These are phyloP conservation scores for Chanos chanos DNA, from an alignment of 2,797 vertebrate species.

Conservation along the genomic window DNA sequence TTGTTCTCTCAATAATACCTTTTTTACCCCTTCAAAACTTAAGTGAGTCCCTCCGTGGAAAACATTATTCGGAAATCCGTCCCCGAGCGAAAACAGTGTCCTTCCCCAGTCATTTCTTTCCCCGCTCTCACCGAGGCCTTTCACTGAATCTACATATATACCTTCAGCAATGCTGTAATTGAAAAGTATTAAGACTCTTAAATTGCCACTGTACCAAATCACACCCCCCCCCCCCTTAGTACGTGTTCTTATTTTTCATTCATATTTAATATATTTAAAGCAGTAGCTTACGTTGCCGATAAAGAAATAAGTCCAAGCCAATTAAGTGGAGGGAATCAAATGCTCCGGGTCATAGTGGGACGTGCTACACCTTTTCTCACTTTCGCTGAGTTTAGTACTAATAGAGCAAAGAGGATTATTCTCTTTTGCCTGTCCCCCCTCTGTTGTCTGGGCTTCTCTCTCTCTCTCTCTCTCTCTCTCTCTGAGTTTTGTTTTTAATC, in stretches of 20 bases:
- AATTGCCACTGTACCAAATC: conserved; percentile 33
- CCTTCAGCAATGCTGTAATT: conserved; percentile 22
- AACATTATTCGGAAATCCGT: conserved; percentile 11
- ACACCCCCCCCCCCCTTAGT: conserved; percentile 10
- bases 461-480: too few relatives aligned
- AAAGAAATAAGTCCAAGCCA: conserved; percentile 44
- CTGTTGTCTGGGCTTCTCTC: conserved; percentile 19
- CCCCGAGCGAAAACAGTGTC: background rate
- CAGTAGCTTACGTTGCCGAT: conserved; percentile 19
- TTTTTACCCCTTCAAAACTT: background rate
- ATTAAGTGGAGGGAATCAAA: conserved; percentile 36
- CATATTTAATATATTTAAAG: conserved; percentile 31
- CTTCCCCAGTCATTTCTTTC: conserved; percentile 16
- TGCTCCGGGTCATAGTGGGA: conserved; percentile 17
- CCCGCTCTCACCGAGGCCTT: background rate
- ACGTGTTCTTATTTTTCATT: conserved; percentile 11
- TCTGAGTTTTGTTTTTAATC: conserved; percentile 35
- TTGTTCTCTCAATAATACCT: background rate
- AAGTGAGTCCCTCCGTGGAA: conserved; percentile 17
- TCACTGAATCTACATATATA: conserved; percentile 25
- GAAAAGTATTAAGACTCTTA: conserved; percentile 30
- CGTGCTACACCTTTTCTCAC: conserved; percentile 28
- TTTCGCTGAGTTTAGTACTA: conserved; percentile 25
- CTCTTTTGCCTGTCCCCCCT: background rate
- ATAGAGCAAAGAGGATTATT: conserved; percentile 44